These are phyloP conservation scores for Arrhamphus sclerolepis DNA, from an alignment of 2,797 vertebrate genomes.

Conservation along the genomic window DNA sequence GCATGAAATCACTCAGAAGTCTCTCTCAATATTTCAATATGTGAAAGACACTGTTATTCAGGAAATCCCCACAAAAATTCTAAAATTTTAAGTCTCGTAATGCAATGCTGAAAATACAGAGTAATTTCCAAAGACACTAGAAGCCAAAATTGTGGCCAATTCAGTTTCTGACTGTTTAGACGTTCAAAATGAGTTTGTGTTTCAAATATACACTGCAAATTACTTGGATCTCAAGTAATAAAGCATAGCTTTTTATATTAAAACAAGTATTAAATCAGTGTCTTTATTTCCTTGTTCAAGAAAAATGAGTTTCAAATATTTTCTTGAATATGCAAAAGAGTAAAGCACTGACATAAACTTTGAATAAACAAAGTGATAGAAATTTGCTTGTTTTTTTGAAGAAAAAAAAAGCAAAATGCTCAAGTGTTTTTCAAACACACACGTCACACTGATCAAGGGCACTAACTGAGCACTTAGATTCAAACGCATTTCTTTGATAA, in stretches of 20 bases:
- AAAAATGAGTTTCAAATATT: neutral
- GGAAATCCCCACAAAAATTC: too few relatives aligned
- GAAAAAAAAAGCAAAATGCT: constrained; percentile 10
- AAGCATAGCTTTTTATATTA: neutral
- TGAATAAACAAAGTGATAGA: constrained; percentile 29
- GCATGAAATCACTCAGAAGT: too few relatives aligned
- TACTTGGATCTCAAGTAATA: neutral
- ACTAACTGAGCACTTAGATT: constrained; percentile 39
- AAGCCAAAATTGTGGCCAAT: too few relatives aligned
- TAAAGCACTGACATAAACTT: constrained; percentile 4
- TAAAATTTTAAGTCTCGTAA: too few relatives aligned
- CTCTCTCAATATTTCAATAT: too few relatives aligned
- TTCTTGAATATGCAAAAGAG: neutral
- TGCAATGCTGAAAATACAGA: too few relatives aligned
- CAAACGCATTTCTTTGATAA: constrained; percentile 57
- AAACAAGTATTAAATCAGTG: too few relatives aligned
- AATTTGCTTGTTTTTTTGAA: neutral
- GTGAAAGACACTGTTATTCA: too few relatives aligned
- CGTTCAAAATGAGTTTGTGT: constrained; percentile 1
- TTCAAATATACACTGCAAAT: constrained; percentile 11
- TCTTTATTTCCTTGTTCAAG: too few relatives aligned
- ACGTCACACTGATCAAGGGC: constrained; percentile 21
- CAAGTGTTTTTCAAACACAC: constrained; percentile 8
- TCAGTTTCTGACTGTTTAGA: constrained; percentile 9
- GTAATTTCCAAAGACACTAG: too few relatives aligned